Evolutionary conservation across 2,113 vertebrate genomes (phyloP).

Genomic region (Bombycilla garrulus): DNA sequence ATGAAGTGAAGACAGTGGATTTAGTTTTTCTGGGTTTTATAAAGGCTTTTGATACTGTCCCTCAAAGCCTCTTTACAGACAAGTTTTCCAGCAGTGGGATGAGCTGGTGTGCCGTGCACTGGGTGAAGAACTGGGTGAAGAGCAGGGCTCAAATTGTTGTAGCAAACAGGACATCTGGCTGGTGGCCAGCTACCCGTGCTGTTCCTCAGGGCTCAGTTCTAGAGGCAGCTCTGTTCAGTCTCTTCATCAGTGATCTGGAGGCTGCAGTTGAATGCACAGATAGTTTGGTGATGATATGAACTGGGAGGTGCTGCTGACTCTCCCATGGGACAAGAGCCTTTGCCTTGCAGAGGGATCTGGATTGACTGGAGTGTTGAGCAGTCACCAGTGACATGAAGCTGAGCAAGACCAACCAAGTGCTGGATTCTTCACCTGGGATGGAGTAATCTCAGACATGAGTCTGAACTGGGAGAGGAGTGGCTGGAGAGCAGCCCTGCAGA

Average conservation of each 20-base stretch:
- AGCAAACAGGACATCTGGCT: background rate
- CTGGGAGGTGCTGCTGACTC: background rate
- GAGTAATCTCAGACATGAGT: background rate
- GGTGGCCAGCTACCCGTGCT: background rate
- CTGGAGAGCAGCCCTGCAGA: background rate
- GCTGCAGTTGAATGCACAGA: background rate
- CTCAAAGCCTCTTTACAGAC: background rate
- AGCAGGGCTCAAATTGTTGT: background rate
- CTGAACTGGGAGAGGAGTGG: background rate
- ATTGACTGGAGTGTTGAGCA: background rate
- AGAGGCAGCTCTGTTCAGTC: background rate
- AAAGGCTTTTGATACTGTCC: background rate
- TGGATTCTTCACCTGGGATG: background rate
- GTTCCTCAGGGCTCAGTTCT: background rate
- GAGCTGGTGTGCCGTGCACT: background rate
- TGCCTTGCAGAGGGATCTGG: background rate
- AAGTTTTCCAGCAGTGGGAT: background rate
- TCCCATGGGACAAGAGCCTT: background rate
- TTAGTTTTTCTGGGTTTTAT: background rate
- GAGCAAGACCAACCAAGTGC: background rate
- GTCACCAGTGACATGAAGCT: background rate
- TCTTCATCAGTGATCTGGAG: background rate
- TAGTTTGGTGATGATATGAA: background rate
- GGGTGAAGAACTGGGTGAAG: background rate
- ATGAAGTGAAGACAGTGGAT: background rate